Percentiles rank a stretch among this genome's conserved stretches.
phyloP scores from a whole-genome alignment of 2,888 invertebrate genomes.

The Oconnorella tubifera region DNA sequence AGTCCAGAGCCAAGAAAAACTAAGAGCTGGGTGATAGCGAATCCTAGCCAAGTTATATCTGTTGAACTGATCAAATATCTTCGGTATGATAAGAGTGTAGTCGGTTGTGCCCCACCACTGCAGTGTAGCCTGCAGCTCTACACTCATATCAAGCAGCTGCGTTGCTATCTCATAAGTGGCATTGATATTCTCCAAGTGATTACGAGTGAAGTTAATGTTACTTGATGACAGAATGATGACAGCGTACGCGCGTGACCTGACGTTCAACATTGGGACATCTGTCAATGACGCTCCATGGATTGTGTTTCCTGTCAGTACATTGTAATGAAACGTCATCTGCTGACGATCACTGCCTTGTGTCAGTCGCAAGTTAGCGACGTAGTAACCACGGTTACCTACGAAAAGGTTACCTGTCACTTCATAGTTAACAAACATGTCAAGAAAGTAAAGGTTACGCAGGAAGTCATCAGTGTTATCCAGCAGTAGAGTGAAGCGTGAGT shows the following conservation, averaged over 20 bases:
- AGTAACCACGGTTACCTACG: constrained; percentile 79
- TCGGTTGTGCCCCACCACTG: constrained; percentile 77
- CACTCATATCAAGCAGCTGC: constrained; percentile 75
- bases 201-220: constrained; percentile 82
- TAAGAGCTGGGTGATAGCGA: constrained; percentile 83
- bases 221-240: constrained; percentile 85
- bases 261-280: constrained; percentile 67
- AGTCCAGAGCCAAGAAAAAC: constrained; percentile 72
- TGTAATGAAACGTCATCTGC: constrained; percentile 69
- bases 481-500: constrained; percentile 75
- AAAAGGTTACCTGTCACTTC: constrained; percentile 70
- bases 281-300: constrained; percentile 64
- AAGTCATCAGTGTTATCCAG: constrained; percentile 69
- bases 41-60: constrained; percentile 87
- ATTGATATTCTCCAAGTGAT: constrained; percentile 84
- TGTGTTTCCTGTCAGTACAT: constrained; percentile 87
- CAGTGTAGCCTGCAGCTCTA: constrained; percentile 77
- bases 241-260: constrained; percentile 87
- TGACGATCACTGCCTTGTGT: constrained; percentile 83
- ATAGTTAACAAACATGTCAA: constrained; percentile 48
- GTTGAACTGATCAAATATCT: constrained; percentile 51
- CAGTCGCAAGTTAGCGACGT: constrained; percentile 80
- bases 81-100: constrained; percentile 37
- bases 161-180: constrained; percentile 93
- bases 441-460: constrained; percentile 48